phyloP scores from a whole-genome alignment of 2,888 invertebrate species.

The Melinaea marsaeus region DNA sequence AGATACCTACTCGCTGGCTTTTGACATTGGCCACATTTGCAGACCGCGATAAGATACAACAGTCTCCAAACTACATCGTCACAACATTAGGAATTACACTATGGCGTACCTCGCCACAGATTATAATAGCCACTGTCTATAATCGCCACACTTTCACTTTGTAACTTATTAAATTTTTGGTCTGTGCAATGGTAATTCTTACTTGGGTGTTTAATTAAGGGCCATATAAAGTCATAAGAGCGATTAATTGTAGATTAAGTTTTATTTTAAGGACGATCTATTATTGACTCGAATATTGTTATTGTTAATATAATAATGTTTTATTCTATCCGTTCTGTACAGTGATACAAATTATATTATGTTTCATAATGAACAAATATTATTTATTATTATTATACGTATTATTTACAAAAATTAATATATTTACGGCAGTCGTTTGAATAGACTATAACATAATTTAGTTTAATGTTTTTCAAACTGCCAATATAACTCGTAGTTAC shows the following conservation, averaged over 20 bases:
- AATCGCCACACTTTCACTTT: neutral
- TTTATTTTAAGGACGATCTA: conserved; percentile 64
- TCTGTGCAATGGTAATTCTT: conserved; percentile 24
- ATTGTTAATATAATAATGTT: conserved; percentile 58
- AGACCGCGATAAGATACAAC: conserved; percentile 71
- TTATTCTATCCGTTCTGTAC: conserved; percentile 63
- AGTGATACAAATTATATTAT: conserved; percentile 67
- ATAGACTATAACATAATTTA: conserved; percentile 47
- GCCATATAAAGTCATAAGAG: conserved; percentile 64
- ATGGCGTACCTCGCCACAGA: conserved; percentile 22
- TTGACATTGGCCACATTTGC: conserved; percentile 74
- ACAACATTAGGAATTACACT: conserved; percentile 43
- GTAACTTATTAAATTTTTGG: conserved; percentile 4
- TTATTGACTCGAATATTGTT: conserved; percentile 65
- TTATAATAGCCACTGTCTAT: conserved; percentile 10
- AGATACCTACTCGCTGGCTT: conserved; percentile 78
- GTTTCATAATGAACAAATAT: conserved; percentile 62
- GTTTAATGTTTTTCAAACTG: conserved; percentile 58
- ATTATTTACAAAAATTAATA: conserved; percentile 60
- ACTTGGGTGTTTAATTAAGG: conserved; percentile 29
- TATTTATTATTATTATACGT: conserved; percentile 57
- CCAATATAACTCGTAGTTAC: conserved; percentile 69
- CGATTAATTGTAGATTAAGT: conserved; percentile 71
- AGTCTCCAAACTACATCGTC: conserved; percentile 66
- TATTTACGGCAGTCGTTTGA: conserved; percentile 61